Conservation (phyloP, 1,140 invertebrate genomes). For the Drosophila simulans region DNA sequence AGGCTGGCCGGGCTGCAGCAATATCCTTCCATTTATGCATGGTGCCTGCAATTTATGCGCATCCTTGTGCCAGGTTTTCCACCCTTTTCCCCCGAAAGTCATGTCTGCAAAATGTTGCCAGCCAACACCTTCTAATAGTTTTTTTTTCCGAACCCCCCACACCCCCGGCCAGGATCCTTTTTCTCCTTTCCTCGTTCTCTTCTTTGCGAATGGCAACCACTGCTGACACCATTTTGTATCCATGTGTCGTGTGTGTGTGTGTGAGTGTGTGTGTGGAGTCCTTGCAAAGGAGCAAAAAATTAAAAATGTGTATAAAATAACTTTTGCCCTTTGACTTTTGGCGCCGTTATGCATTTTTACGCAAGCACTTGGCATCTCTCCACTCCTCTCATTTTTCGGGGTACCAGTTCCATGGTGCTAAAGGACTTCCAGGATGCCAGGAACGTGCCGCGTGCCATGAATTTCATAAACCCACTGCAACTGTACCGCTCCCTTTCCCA, state of each 20-base stretch:
- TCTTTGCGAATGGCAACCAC: constrained; percentile 57
- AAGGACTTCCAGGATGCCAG: constrained; percentile 46
- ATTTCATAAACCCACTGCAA: constrained; percentile 32
- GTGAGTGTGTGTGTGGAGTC: constrained; percentile 26
- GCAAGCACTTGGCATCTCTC: constrained; percentile 56
- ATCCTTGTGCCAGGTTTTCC: constrained; percentile 37
- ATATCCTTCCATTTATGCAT: constrained; percentile 73
- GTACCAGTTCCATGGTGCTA: constrained; percentile 6
- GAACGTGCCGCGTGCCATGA: constrained; percentile 48
- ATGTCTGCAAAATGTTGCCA: constrained; percentile 68
- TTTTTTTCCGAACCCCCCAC: constrained; percentile 4
- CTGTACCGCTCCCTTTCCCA: background rate
- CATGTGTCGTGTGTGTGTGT: background rate
- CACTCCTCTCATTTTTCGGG: constrained; percentile 7
- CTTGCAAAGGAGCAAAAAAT: constrained; percentile 50
- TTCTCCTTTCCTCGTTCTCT: background rate
- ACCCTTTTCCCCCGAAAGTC: constrained; percentile 33
- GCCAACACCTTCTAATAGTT: constrained; percentile 72
- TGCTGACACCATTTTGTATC: constrained; percentile 72
- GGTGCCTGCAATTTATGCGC: constrained; percentile 73
- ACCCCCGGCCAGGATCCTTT: background rate
- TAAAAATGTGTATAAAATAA: constrained; percentile 74
- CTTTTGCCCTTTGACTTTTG: constrained; percentile 76
- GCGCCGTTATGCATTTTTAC: constrained; percentile 73
- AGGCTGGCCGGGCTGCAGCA: constrained; percentile 34